Evolutionary conservation across 2,888 invertebrate genomes (phyloP), one percentile per base, ranked within the genome.

Genomic region (Gortyna flavago): DNA sequence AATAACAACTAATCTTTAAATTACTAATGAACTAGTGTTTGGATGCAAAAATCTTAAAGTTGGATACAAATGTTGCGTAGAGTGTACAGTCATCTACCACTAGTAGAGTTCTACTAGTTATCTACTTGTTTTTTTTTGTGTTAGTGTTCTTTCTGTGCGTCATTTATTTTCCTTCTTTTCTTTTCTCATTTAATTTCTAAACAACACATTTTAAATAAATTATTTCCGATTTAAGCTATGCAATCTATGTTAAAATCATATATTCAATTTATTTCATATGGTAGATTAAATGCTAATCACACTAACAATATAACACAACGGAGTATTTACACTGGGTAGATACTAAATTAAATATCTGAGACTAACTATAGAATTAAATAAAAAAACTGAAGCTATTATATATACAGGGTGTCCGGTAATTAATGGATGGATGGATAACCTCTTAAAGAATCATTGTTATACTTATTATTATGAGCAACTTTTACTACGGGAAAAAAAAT

Each of bases 1-100:
- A 92, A 80, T 87, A 81, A 87, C 88, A 88, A 90, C 91, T 92
- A 90, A 91, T 91, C 89, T 89, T 91, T 91, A 89, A 90, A 92
- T 92, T 89, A 89, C 84, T 91, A 89, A 92, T 89, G 84, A 90
- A 88, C 80, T 86, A 81, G 80, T 83, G 80, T 87, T 76, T 80
- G 79, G 82, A 84, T 79, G 81, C 82, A 82, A 87, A 87, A 85
- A 86, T 70, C 80, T 70, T 80, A 57, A 54, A 75, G 67, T 71
- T 73, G 64, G 62, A 66, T 54, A 64, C 59, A 69, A n/a, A 35
- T 1, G 16, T 44, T 54, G 16, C 3, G 18, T 68, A 44, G 6
- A 48, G 25, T 13, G 1, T 11, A n/a, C n/a, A 54, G n/a, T 38
- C 4, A n/a, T 41, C 13, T 25, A 54, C 18, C 16, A 25, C 8